Evolutionary conservation across 37 sponge, comb jelly and placozoan genomes (phyloP).

Genomic region (Diacarnus erythraeanus): DNA sequence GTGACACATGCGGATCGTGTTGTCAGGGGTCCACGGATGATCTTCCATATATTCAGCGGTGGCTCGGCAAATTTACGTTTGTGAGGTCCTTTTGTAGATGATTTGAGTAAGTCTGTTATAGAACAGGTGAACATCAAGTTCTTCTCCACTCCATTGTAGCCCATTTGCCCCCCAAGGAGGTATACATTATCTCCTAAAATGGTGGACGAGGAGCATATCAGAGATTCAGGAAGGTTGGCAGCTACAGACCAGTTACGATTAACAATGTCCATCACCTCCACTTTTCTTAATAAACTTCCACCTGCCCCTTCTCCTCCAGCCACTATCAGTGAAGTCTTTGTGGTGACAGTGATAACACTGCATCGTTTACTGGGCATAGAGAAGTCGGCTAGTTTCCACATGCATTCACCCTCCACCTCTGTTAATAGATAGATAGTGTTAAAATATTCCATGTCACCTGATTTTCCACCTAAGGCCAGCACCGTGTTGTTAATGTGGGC

Average conservation of each 20-base stretch:
- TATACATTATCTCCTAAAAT: neutral
- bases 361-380: neutral
- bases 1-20: neutral
- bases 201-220: neutral
- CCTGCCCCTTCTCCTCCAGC: neutral
- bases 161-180: neutral
- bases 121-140: neutral
- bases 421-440: neutral
- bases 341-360: neutral
- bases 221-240: neutral
- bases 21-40: neutral
- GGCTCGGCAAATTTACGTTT: neutral
- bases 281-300: neutral
- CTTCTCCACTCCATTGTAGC: neutral
- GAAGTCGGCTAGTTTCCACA: neutral
- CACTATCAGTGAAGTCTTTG: neutral
- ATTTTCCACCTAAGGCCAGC: slow-evolving; percentile 2
- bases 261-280: neutral
- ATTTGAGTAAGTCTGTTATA: neutral
- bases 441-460: neutral
- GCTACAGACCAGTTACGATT: neutral
- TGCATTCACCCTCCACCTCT: neutral
- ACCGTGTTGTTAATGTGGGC: neutral
- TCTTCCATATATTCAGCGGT: neutral
- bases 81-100: neutral